Conservation (phyloP, 2,888 invertebrate species). For the Tinea trinotella region DNA sequence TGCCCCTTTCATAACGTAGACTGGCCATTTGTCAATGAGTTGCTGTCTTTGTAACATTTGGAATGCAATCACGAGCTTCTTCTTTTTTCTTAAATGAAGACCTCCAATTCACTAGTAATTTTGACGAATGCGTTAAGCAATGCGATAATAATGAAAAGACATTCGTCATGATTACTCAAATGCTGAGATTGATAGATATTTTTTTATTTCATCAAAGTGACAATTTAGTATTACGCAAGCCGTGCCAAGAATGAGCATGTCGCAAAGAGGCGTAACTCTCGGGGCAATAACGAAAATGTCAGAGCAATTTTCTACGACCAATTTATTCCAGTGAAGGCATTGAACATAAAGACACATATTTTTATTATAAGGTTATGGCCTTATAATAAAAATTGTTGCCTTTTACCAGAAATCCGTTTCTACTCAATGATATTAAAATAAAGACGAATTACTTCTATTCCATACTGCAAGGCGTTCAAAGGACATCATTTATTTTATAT, state of each 20-base stretch:
- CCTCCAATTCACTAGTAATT: constrained; percentile 39
- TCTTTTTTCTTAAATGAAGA: constrained; percentile 34
- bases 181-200: not conserved
- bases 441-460: too few species aligned
- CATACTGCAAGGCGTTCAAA: too few species aligned
- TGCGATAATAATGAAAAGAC: constrained; percentile 23
- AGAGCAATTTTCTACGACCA: constrained; percentile 39
- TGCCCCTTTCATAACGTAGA: constrained; percentile 11
- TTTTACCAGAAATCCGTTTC: not conserved
- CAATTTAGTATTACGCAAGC: constrained; percentile 3
- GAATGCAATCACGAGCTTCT: constrained; percentile 4
- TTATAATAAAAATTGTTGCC: not conserved
- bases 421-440: too few species aligned
- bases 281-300: constrained; percentile 33
- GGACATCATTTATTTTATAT: too few species aligned
- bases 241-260: constrained; percentile 19
- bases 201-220: not conserved
- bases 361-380: constrained; percentile 14
- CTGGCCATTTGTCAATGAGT: constrained; percentile 17
- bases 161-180: constrained; percentile 7
- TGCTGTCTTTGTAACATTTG: constrained; percentile 10
- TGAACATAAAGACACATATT: constrained; percentile 12
- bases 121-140: constrained; percentile 36
- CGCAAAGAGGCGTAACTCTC: constrained; percentile 23
- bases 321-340: constrained; percentile 28